Conservation (phyloP, 2,888 invertebrate species). For the Silvanus unidentatus region DNA sequence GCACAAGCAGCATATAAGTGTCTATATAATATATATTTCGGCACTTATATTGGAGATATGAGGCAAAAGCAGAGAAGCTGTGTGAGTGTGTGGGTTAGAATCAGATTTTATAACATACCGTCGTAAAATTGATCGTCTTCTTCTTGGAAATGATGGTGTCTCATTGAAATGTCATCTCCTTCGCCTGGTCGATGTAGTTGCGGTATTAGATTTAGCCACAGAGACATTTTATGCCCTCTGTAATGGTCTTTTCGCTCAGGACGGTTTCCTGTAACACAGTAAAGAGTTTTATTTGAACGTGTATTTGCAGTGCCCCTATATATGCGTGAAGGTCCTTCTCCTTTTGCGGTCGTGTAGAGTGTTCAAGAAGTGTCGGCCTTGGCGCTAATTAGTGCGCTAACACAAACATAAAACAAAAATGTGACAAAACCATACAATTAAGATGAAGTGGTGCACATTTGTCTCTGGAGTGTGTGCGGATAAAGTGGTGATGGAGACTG, state of each 20-base stretch:
- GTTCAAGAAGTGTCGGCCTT: neutral
- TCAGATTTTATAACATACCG: constrained; percentile 46
- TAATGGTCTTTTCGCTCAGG: constrained; percentile 85
- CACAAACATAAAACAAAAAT: constrained; percentile 14
- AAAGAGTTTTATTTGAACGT: neutral
- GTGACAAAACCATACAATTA: constrained; percentile 25
- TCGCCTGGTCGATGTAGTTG: constrained; percentile 79
- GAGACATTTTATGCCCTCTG: constrained; percentile 86
- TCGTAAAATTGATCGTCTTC: constrained; percentile 74
- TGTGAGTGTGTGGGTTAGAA: no score
- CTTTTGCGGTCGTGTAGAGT: no score
- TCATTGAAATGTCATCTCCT: constrained; percentile 72
- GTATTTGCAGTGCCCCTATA: no score
- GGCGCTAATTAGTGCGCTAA: constrained; percentile 11
- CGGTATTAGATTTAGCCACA: constrained; percentile 82
- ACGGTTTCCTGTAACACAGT: constrained; percentile 53
- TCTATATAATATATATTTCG: no score
- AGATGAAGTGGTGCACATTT: constrained; percentile 26
- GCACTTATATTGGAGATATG: no score
- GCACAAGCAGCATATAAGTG: neutral
- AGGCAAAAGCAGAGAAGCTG: no score
- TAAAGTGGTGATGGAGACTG: no score
- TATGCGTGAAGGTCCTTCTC: no score
- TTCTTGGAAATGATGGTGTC: constrained; percentile 82
- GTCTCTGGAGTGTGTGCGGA: constrained; percentile 16